Evolutionary conservation across 1,140 invertebrate genomes (phyloP), one percentile per base, ranked within the genome.

Genomic region (Brachionus sp.): DNA sequence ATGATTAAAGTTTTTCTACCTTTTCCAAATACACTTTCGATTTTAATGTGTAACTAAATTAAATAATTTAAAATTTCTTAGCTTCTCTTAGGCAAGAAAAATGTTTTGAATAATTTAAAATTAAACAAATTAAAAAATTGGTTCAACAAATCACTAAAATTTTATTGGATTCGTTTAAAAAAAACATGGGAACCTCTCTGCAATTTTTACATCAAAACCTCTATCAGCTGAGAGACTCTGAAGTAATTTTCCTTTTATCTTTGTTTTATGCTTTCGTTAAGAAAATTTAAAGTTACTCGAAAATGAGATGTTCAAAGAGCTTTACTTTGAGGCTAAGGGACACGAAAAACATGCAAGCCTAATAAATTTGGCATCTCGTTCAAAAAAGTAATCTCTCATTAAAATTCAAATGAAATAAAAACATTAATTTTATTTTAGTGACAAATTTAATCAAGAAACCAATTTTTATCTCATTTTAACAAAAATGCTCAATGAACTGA

Each of bases 161-260:
- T 70, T 39, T 13, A 39, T 70, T 33, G 66, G 66, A 19, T 70
- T 70, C 37, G 10, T 42, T 39, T 35, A 25, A 75, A 46, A 23
- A 44, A 75, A 75, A 46, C 23, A 80, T 80, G 77, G 77, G 35
- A 57, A 62, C 77, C 10, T 23, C 77, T 35, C 42, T 80, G 16
- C 77, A 80, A 80, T 80, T 29, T 80, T 66, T 80, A 9, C 77
- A 80, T 62, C 77, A 80, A 80, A 80, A 80, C 39, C 77, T 80
- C 57, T 57, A 80, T 39, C 50, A 66, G 50, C 50, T 80, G 3
- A 80, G 57, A 66, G 35, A 80, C 29, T 80, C 77, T 9, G 33
- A 19, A 12, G 77, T 80, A 80, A 23, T 16, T 13, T 25, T 25
- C 10, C 13, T 23, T 53, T 64, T 37, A 25, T 39, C 3, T 35